These are phyloP conservation scores for Poecilia picta DNA, from an alignment of 2,797 vertebrate genomes.

Conservation along the genomic window DNA sequence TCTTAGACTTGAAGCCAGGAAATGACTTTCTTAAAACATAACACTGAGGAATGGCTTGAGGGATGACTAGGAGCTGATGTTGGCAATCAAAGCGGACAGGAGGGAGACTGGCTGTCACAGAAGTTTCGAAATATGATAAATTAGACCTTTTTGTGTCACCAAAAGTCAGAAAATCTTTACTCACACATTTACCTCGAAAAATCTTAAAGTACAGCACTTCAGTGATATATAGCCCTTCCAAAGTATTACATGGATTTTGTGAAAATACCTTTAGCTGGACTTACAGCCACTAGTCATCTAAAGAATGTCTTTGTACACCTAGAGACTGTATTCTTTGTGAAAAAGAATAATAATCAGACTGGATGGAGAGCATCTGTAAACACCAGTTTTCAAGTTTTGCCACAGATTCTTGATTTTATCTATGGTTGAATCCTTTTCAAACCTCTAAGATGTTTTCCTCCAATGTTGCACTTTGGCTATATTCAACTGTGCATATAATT, in stretches of 20 bases:
- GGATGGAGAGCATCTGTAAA: not conserved
- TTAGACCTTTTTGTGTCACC: not conserved
- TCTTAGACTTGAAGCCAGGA: constrained; percentile 67
- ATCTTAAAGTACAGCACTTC: not conserved
- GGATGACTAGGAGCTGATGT: constrained; percentile 51
- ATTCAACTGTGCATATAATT: constrained; percentile 1
- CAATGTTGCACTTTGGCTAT: not conserved
- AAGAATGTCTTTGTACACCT: not conserved
- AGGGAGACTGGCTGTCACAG: constrained; percentile 62
- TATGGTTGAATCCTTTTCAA: not conserved
- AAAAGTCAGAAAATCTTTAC: not conserved
- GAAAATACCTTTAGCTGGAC: not conserved
- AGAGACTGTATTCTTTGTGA: not conserved
- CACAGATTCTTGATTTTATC: not conserved
- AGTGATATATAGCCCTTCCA: not conserved
- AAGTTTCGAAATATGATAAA: not conserved
- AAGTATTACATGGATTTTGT: not conserved
- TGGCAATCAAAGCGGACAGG: constrained; percentile 75
- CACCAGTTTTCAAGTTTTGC: not conserved
- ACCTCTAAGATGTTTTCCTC: not conserved
- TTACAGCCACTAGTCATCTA: not conserved
- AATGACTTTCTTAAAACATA: constrained; percentile 67
- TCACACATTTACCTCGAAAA: not conserved
- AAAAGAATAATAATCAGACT: not conserved
- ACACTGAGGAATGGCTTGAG: constrained; percentile 67